These are phyloP conservation scores for Xenentodon cancila DNA, from an alignment of 2,797 vertebrate genomes.

Conservation along the genomic window DNA sequence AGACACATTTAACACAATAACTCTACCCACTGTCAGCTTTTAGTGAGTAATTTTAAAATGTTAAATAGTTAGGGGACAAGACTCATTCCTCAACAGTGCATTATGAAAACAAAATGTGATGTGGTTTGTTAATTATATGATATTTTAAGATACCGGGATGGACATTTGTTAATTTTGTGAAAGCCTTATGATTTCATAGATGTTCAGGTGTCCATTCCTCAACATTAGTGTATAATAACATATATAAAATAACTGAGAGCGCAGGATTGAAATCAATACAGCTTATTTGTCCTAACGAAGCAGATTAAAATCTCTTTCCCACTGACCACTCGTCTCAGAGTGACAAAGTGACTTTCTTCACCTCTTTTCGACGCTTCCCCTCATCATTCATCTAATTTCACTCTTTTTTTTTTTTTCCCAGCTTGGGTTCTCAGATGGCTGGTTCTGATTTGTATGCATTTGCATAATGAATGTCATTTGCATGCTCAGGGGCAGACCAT, in stretches of 20 bases:
- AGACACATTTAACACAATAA: not conserved
- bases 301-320: constrained; percentile 21
- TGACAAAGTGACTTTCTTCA: constrained; percentile 33
- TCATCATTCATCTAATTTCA: constrained; percentile 73
- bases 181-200: too few relatives aligned
- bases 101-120: not conserved
- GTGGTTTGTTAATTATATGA: too few relatives aligned
- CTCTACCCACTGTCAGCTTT: not conserved
- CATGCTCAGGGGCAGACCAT: constrained; percentile 92
- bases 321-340: constrained; percentile 23
- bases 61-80: not conserved
- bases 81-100: not conserved
- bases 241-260: not conserved
- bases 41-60: not conserved
- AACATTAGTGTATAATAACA: too few relatives aligned
- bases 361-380: constrained; percentile 26
- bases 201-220: too few relatives aligned
- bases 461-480: constrained; percentile 98
- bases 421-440: constrained; percentile 90
- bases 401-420: constrained; percentile 77
- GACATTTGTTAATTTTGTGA: too few relatives aligned
- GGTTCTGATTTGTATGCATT: constrained; percentile 95
- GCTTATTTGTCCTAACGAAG: constrained; percentile 18
- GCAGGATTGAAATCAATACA: constrained; percentile 2
- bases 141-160: too few relatives aligned